Conservation (phyloP, 2,888 invertebrate species). For the Drosophila anomelani region DNA sequence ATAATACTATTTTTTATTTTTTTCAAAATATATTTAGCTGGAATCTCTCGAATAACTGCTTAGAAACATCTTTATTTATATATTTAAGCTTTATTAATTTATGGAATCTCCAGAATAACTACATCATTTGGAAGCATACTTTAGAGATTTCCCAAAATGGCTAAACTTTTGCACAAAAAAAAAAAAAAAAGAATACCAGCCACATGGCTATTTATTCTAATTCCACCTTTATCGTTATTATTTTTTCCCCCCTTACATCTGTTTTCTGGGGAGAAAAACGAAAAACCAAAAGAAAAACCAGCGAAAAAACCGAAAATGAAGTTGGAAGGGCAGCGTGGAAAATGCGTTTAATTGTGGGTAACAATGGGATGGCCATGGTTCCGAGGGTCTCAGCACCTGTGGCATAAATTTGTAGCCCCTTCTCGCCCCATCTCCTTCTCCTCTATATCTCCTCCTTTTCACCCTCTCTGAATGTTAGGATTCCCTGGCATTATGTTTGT, state of each 20-base stretch:
- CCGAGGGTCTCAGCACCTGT: conserved; percentile 60
- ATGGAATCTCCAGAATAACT: background rate
- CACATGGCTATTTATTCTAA: conserved; percentile 7
- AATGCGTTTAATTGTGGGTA: conserved; percentile 62
- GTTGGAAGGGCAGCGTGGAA: conserved; percentile 35
- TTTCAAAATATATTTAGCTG: background rate
- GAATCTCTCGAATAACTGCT: background rate
- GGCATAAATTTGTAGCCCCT: conserved; percentile 59
- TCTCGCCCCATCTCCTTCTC: background rate
- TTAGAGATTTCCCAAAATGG: conserved; percentile 6
- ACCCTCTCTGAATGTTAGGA: conserved; percentile 1
- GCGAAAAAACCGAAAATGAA: conserved; percentile 35
- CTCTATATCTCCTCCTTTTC: background rate
- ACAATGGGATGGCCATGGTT: conserved; percentile 37
- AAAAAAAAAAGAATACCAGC: background rate
- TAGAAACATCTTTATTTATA: background rate
- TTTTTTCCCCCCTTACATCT: background rate
- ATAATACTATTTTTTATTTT: too few relatives aligned
- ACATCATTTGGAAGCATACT: background rate
- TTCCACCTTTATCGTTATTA: conserved; percentile 1
- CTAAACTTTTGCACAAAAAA: background rate
- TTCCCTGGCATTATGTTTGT: conserved; percentile 48
- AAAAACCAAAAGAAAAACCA: background rate
- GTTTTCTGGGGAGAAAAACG: background rate
- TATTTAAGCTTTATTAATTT: background rate